Percentiles rank a stretch among this genome's conserved stretches.
phyloP scores from a whole-genome alignment of 2,113 vertebrate genomes.

The Ancistrus triradiatus region DNA sequence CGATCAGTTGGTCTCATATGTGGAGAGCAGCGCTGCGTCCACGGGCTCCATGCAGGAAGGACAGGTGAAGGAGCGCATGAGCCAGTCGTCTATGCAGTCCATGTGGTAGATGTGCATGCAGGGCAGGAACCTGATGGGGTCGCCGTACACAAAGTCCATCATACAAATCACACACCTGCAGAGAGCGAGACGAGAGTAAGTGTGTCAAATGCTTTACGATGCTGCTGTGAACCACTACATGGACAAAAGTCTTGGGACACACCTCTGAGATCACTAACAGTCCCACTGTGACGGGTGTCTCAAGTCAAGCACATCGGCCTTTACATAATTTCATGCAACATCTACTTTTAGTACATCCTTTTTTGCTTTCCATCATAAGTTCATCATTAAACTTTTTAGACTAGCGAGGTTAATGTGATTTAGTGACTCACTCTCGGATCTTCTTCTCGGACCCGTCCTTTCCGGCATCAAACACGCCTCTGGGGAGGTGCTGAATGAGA shows the following conservation, averaged over 20 bases:
- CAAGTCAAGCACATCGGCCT: too few relatives aligned
- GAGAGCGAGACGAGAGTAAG: background rate
- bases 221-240: background rate
- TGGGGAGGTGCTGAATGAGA: constrained; percentile 97
- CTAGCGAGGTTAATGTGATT: too few relatives aligned
- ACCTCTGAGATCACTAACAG: too few relatives aligned
- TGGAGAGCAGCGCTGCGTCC: constrained; percentile 92
- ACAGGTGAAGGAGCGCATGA: constrained; percentile 98
- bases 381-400: too few relatives aligned
- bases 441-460: constrained; percentile 94
- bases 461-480: constrained; percentile 90
- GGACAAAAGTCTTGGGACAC: background rate
- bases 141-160: constrained; percentile 99
- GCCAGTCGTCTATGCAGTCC: constrained; percentile 99
- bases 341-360: too few relatives aligned
- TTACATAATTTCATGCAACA: too few relatives aligned
- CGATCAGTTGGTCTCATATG: constrained; percentile 92
- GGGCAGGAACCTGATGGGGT: constrained; percentile 95
- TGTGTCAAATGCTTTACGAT: background rate
- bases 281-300: too few relatives aligned
- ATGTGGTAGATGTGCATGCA: constrained; percentile 99
- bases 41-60: constrained; percentile 99
- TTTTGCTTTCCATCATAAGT: too few relatives aligned
- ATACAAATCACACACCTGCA: constrained; percentile 97
- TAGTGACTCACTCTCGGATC: constrained; percentile 97